phyloP scores from a whole-genome alignment of 2,888 invertebrate genomes.

The Poecilus cupreus region DNA sequence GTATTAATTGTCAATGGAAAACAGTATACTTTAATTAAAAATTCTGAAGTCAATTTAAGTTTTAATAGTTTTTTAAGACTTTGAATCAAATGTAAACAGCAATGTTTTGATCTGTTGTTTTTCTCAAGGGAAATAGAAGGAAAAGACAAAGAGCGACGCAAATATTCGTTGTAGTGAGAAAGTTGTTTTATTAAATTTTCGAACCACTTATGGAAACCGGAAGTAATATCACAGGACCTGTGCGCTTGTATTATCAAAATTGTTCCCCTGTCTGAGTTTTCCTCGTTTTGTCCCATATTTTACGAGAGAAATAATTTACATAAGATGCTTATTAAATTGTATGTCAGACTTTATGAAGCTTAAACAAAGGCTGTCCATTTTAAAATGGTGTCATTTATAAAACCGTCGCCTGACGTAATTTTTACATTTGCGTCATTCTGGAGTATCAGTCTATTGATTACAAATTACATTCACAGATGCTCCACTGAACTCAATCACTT shows the following conservation, averaged over 20 bases:
- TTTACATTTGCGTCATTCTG: conserved; percentile 31
- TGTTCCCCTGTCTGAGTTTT: background rate
- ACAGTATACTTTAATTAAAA: background rate
- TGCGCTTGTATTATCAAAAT: background rate
- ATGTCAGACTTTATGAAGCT: background rate
- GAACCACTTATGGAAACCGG: background rate
- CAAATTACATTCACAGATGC: background rate
- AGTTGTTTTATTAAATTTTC: conserved; percentile 5
- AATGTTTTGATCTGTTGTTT: background rate
- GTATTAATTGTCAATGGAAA: background rate
- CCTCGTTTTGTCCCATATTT: background rate
- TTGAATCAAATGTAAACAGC: background rate
- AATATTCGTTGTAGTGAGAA: background rate
- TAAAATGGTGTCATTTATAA: conserved; percentile 16
- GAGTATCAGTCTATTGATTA: conserved; percentile 22
- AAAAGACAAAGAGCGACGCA: background rate
- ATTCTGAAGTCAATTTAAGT: background rate
- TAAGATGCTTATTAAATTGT: background rate
- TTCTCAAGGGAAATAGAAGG: background rate
- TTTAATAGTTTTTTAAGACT: conserved; percentile 18
- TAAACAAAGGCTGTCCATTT: background rate
- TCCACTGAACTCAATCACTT: background rate
- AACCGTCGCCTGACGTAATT: conserved; percentile 10
- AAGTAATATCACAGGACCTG: background rate
- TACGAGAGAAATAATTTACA: background rate